Conservation (phyloP, 2,113 vertebrate species). For the Corythaixoides concolor region DNA sequence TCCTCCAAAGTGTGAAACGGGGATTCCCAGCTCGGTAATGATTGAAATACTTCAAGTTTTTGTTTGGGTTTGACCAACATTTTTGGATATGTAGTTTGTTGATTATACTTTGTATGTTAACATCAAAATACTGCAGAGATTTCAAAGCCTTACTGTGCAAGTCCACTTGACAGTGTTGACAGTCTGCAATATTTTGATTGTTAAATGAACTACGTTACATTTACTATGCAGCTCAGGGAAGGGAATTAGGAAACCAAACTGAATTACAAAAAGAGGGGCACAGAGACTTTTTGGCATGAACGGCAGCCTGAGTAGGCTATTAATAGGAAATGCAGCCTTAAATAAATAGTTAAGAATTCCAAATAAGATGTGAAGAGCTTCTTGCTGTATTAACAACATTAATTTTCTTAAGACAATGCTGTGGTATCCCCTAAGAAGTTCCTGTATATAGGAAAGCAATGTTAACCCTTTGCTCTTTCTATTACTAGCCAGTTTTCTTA, state of each 20-base stretch:
- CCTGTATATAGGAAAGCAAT: background rate
- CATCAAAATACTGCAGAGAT: background rate
- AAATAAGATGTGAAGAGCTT: background rate
- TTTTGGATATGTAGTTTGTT: background rate
- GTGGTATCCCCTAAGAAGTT: background rate
- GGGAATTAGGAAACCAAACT: background rate
- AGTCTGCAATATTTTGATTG: background rate
- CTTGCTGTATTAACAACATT: background rate
- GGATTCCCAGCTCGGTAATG: background rate
- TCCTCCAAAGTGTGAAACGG: background rate
- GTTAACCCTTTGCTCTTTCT: background rate
- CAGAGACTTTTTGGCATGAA: accelerated
- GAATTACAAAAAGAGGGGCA: background rate
- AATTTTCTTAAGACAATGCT: background rate
- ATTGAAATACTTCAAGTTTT: background rate
- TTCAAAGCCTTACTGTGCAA: background rate
- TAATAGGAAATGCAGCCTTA: background rate
- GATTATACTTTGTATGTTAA: background rate
- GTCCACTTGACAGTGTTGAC: background rate
- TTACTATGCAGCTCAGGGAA: background rate
- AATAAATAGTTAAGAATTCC: background rate
- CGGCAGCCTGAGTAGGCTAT: background rate
- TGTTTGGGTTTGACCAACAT: background rate
- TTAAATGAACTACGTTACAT: background rate
- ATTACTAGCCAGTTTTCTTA: background rate